phyloP scores from a whole-genome alignment of 2,888 invertebrate genomes.

The Macaria notata region DNA sequence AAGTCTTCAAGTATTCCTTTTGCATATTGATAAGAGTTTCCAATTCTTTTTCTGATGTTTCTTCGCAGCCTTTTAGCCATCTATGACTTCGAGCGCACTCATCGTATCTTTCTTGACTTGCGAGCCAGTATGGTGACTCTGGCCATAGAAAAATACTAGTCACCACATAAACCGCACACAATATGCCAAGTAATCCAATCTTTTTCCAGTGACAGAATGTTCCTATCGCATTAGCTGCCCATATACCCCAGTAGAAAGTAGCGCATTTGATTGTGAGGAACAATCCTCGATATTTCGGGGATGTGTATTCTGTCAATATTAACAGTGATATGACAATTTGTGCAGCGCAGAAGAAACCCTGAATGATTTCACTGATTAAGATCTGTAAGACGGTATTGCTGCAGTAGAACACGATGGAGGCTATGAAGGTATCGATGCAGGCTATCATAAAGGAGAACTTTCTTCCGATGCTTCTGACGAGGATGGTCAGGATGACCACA shows the following conservation, averaged over 20 bases:
- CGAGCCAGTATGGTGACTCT: constrained; percentile 53
- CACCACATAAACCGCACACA: constrained; percentile 30
- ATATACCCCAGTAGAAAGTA: constrained; percentile 41
- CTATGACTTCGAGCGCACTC: constrained; percentile 44
- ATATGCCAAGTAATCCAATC: constrained; percentile 34
- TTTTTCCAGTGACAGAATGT: constrained; percentile 44
- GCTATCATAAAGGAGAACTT: constrained; percentile 33
- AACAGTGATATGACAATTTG: constrained; percentile 31
- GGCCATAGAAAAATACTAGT: constrained; percentile 36
- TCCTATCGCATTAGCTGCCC: constrained; percentile 42
- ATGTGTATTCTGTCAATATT: constrained; percentile 44
- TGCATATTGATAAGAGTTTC: constrained; percentile 38
- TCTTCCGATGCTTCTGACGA: constrained; percentile 35
- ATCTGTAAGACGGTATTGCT: constrained; percentile 38
- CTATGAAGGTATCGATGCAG: constrained; percentile 25
- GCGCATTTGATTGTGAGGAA: constrained; percentile 43
- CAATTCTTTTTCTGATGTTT: constrained; percentile 45
- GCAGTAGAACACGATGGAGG: constrained; percentile 34
- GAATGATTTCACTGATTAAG: constrained; percentile 37
- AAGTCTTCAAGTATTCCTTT: constrained; percentile 32
- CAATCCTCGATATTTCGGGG: constrained; percentile 43
- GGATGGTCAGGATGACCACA: constrained; percentile 35
- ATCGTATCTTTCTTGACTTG: constrained; percentile 42
- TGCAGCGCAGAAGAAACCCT: constrained; percentile 40
- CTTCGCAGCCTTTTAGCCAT: constrained; percentile 45